Evolutionary conservation across 2,113 vertebrate species (phyloP).

Genomic region (Epinephelus lanceolatus): DNA sequence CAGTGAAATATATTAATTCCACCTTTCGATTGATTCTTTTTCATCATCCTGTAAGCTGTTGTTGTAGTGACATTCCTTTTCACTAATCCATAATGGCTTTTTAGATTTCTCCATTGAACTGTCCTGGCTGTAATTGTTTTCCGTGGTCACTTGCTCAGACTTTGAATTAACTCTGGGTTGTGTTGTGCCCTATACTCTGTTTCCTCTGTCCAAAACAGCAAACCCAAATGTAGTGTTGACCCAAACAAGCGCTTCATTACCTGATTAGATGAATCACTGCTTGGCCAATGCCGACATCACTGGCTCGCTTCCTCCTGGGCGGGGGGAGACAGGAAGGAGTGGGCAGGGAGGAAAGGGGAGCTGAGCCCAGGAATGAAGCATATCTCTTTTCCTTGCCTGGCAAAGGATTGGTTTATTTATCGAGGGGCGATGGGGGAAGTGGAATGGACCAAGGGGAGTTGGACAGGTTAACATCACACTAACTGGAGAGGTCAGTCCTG

Average conservation of each 20-base stretch:
- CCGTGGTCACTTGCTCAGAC: slow-evolving; percentile 5
- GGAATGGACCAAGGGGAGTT: slow-evolving; percentile 28
- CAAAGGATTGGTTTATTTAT: slow-evolving; percentile 60
- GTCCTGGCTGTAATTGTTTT: slow-evolving; percentile 46
- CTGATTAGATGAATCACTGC: slow-evolving; percentile 70
- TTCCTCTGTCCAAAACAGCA: slow-evolving; percentile 33
- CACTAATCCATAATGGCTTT: slow-evolving; percentile 47
- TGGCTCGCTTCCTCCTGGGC: neutral
- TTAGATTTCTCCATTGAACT: slow-evolving; percentile 24
- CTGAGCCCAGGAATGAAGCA: neutral
- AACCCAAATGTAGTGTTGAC: slow-evolving; percentile 55
- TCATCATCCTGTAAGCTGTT: slow-evolving; percentile 13
- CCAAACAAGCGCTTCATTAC: slow-evolving; percentile 59
- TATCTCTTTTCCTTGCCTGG: slow-evolving; percentile 29
- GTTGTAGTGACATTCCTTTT: neutral
- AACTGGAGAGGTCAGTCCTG: slow-evolving; percentile 58
- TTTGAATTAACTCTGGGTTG: slow-evolving; percentile 15
- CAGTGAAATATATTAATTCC: neutral
- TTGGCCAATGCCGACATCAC: slow-evolving; percentile 62
- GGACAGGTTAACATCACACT: slow-evolving; percentile 67
- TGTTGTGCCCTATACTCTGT: neutral
- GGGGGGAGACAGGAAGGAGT: slow-evolving; percentile 42
- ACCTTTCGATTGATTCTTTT: slow-evolving; percentile 5
- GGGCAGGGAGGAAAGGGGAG: neutral
- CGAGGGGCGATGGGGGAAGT: slow-evolving; percentile 41